Evolutionary conservation across 2,888 invertebrate genomes (phyloP).

Genomic region (Crossocerus cetratus): DNA sequence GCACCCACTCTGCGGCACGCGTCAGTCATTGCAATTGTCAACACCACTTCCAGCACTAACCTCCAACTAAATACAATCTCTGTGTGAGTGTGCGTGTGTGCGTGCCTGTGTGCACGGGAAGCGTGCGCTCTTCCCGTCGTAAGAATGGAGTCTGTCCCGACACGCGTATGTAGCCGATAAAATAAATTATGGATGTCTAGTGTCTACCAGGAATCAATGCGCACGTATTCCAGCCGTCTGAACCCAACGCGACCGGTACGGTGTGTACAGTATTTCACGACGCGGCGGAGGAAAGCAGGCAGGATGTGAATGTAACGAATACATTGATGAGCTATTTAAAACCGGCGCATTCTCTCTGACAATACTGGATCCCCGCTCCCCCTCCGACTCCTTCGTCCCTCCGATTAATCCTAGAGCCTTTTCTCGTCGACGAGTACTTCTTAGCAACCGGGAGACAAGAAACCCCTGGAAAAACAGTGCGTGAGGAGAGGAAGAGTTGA

Average conservation of each 20-base stretch:
- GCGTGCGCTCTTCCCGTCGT: slow-evolving; percentile 5
- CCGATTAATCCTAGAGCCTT: too few relatives aligned
- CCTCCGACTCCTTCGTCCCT: background rate
- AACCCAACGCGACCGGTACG: slow-evolving; percentile 39
- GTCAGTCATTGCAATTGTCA: background rate
- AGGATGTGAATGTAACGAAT: slow-evolving; percentile 55
- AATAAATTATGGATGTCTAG: slow-evolving; percentile 51
- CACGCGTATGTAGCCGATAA: slow-evolving; percentile 18
- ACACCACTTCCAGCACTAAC: background rate
- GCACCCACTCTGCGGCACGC: too few relatives aligned
- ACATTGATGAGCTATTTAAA: slow-evolving; percentile 54
- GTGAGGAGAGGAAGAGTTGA: too few relatives aligned
- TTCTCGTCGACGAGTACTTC: too few relatives aligned
- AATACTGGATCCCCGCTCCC: background rate
- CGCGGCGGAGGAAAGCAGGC: too few relatives aligned
- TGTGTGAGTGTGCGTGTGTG: too few relatives aligned
- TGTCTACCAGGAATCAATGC: slow-evolving; percentile 56
- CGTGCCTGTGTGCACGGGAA: too few relatives aligned
- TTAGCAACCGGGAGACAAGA: too few relatives aligned
- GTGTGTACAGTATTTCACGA: slow-evolving; percentile 64
- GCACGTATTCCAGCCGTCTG: slow-evolving; percentile 50
- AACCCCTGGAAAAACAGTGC: too few relatives aligned
- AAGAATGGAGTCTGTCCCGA: background rate
- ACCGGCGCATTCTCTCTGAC: background rate
- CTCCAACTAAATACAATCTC: too few relatives aligned